A percentile compares a stretch with the other conserved stretches of the same genome.
These are phyloP conservation scores for Hylaeus anthracinus DNA, from an alignment of 1,140 invertebrate species.

Conservation along the genomic window DNA sequence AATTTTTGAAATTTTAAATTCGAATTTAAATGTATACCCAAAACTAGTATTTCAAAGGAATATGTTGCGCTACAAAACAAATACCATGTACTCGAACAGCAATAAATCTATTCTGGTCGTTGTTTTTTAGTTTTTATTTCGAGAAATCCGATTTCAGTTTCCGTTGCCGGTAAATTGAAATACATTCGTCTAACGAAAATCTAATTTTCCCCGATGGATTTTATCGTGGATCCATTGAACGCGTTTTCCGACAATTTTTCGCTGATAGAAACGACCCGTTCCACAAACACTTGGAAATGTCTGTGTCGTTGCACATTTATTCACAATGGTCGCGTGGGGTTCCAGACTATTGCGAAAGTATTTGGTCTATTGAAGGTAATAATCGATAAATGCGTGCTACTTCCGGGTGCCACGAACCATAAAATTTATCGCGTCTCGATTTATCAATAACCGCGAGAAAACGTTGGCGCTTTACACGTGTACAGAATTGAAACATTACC, in stretches of 20 bases:
- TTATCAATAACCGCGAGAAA: not conserved
- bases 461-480: too few relatives aligned
- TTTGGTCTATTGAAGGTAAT: not conserved
- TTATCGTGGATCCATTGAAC: not conserved
- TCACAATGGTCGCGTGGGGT: not conserved
- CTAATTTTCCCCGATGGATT: not conserved
- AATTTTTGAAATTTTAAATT: too few relatives aligned
- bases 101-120: too few relatives aligned
- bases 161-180: too few relatives aligned
- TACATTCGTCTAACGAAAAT: not conserved
- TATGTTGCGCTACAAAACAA: too few relatives aligned
- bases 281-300: not conserved
- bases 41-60: too few relatives aligned
- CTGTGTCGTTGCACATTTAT: not conserved
- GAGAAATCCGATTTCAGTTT: too few relatives aligned
- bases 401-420: not conserved
- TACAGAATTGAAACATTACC: not conserved
- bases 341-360: not conserved
- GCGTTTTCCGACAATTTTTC: not conserved
- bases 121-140: too few relatives aligned
- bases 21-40: too few relatives aligned
- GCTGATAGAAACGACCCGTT: not conserved
- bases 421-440: conserved; percentile 6
- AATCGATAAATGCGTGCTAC: not conserved
- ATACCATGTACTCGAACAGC: too few relatives aligned